A percentile compares a stretch with the other conserved stretches of the same genome.
These are phyloP conservation scores for Spialia ferax DNA, from an alignment of 2,888 invertebrate genomes.

Conservation along the genomic window DNA sequence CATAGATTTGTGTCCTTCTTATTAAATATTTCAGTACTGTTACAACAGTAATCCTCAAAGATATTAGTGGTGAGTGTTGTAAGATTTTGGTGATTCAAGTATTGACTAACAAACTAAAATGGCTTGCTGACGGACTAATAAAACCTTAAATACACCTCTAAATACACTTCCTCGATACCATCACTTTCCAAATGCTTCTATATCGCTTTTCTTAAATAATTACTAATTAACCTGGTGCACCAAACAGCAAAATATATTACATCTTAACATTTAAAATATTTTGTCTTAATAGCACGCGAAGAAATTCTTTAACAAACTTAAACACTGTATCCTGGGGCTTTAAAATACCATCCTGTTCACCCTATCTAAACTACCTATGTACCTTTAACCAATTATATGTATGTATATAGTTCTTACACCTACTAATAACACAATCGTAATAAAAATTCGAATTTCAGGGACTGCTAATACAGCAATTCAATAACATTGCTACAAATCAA, in stretches of 20 bases:
- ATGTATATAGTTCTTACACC: not conserved
- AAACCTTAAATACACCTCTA: slow-evolving; percentile 41
- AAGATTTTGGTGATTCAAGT: slow-evolving; percentile 75
- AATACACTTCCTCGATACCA: slow-evolving; percentile 36
- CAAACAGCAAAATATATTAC: slow-evolving; percentile 35
- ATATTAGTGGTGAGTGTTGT: slow-evolving; percentile 85
- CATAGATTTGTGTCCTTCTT: slow-evolving; percentile 77
- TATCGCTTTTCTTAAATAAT: slow-evolving; percentile 22
- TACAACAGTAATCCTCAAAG: slow-evolving; percentile 80
- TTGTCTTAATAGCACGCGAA: slow-evolving; percentile 39
- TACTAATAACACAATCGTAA: slow-evolving; percentile 34
- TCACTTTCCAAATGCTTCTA: slow-evolving; percentile 40
- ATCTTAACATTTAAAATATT: slow-evolving; percentile 32
- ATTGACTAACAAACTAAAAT: slow-evolving; percentile 60
- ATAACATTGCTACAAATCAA: slow-evolving; percentile 76
- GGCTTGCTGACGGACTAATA: slow-evolving; percentile 62
- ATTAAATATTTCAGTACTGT: slow-evolving; percentile 78
- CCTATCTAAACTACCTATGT: not conserved
- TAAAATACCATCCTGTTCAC: not conserved
- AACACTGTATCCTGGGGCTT: slow-evolving; percentile 22
- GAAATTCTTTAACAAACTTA: not conserved
- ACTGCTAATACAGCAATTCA: slow-evolving; percentile 81
- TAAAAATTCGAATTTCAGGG: slow-evolving; percentile 66
- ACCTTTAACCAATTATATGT: slow-evolving; percentile 10
- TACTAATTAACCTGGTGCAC: slow-evolving; percentile 32